phyloP scores from a whole-genome alignment of 92 coral and sea anemone genomes.

The Porites evermanni region DNA sequence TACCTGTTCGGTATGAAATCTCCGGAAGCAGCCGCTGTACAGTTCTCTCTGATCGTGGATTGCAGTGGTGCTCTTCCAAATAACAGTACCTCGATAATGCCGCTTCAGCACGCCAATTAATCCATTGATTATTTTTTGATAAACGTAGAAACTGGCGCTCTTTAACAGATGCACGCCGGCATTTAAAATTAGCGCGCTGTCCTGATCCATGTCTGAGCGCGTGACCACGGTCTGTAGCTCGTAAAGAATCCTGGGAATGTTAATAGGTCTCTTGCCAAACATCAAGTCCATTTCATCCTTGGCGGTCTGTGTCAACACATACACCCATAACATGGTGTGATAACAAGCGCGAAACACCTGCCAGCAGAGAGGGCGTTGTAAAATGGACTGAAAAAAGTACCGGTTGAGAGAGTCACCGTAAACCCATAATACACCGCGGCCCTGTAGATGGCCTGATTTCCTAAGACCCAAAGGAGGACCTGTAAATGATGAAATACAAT shows the following conservation, averaged over 20 bases:
- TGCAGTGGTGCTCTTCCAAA: conserved; percentile 91
- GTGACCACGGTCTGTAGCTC: conserved; percentile 75
- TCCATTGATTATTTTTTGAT: conserved; percentile 82
- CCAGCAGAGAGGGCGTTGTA: conserved; percentile 73
- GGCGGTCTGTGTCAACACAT: conserved; percentile 72
- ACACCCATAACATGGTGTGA: conserved; percentile 93
- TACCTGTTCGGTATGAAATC: conserved; percentile 94
- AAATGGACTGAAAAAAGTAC: conserved; percentile 78
- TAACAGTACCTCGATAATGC: conserved; percentile 79
- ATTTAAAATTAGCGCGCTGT: conserved; percentile 81
- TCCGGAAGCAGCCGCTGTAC: conserved; percentile 88
- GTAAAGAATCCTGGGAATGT: conserved; percentile 77
- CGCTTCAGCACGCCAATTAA: conserved; percentile 68
- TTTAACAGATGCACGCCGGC: conserved; percentile 89
- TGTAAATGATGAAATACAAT: background rate
- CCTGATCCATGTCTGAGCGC: conserved; percentile 82
- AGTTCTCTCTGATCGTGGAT: conserved; percentile 84
- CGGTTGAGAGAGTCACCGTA: conserved; percentile 90
- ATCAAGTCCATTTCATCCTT: conserved; percentile 79
- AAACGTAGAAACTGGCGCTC: conserved; percentile 81
- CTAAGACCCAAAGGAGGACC: conserved; percentile 9
- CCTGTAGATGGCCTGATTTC: conserved; percentile 74
- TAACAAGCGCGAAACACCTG: conserved; percentile 84
- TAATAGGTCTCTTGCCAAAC: conserved; percentile 70
- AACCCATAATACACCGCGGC: conserved; percentile 86